Evolutionary conservation across 2,888 invertebrate species (phyloP).

Genomic region (Masnerella sp.): DNA sequence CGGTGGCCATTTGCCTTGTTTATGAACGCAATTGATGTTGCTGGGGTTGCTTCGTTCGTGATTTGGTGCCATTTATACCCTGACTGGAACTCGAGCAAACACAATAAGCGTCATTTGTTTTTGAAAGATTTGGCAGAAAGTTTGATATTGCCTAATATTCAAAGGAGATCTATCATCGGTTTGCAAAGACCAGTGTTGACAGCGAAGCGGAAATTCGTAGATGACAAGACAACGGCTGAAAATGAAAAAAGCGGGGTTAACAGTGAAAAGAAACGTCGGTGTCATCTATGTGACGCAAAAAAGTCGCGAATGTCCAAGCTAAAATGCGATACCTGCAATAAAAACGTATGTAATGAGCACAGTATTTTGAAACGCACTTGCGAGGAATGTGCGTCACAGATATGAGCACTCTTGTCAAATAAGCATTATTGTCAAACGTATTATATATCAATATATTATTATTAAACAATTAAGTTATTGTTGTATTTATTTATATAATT

Average conservation of each 20-base stretch:
- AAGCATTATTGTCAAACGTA: too few relatives aligned
- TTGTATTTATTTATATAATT: too few relatives aligned
- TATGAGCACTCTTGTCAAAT: too few relatives aligned
- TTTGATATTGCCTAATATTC: background rate
- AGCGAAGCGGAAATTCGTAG: background rate
- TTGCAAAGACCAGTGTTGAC: background rate
- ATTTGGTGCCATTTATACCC: conserved; percentile 6
- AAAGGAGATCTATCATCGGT: background rate
- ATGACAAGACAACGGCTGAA: background rate
- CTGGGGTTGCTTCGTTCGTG: conserved; percentile 3
- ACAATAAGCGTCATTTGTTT: conserved; percentile 7
- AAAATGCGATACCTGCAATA: too few relatives aligned
- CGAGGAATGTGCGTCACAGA: too few relatives aligned
- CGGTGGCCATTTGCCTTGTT: conserved; percentile 10
- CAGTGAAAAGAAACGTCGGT: conserved; percentile 14
- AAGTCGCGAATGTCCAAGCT: too few relatives aligned
- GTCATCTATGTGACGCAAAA: conserved; percentile 1
- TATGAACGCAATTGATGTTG: conserved; percentile 11
- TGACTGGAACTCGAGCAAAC: background rate
- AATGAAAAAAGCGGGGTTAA: background rate
- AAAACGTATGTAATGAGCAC: background rate
- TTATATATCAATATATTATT: too few relatives aligned
- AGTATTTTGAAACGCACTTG: background rate
- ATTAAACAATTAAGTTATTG: too few relatives aligned
- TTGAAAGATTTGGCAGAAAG: conserved; percentile 8